These are phyloP conservation scores for Daboia siamensis DNA, from an alignment of 2,113 vertebrate genomes.

Conservation along the genomic window DNA sequence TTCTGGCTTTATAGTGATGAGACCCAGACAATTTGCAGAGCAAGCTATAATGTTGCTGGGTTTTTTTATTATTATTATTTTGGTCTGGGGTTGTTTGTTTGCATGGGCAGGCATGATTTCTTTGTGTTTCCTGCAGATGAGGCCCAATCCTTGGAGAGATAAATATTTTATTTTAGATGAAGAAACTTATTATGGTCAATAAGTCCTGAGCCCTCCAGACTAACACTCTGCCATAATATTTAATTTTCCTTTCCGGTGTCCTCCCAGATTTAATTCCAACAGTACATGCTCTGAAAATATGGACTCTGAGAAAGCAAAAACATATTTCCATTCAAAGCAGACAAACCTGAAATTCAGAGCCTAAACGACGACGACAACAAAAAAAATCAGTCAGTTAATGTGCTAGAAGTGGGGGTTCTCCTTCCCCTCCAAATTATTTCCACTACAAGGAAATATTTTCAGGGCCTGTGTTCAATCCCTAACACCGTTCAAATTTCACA, in stretches of 20 bases:
- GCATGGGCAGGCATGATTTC: neutral
- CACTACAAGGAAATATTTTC: slow-evolving; percentile 18
- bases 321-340: neutral
- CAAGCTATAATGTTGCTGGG: neutral
- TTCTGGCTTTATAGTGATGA: neutral
- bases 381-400: neutral
- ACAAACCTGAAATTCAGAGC: neutral
- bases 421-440: neutral
- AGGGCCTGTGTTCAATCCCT: slow-evolving; percentile 6
- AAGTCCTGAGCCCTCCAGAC: neutral
- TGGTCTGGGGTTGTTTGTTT: neutral
- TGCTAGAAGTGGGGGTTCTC: neutral
- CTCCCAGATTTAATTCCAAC: neutral
- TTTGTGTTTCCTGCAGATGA: neutral
- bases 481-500: slow-evolving; percentile 28
- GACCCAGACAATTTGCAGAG: neutral
- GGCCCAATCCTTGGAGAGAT: neutral
- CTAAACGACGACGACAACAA: neutral
- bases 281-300: neutral
- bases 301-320: neutral
- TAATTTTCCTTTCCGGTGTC: neutral
- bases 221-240: neutral
- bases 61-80: neutral
- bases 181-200: neutral
- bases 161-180: neutral